phyloP scores from a whole-genome alignment of 92 coral and sea anemone genomes.

The Plumapathes pennacea region DNA sequence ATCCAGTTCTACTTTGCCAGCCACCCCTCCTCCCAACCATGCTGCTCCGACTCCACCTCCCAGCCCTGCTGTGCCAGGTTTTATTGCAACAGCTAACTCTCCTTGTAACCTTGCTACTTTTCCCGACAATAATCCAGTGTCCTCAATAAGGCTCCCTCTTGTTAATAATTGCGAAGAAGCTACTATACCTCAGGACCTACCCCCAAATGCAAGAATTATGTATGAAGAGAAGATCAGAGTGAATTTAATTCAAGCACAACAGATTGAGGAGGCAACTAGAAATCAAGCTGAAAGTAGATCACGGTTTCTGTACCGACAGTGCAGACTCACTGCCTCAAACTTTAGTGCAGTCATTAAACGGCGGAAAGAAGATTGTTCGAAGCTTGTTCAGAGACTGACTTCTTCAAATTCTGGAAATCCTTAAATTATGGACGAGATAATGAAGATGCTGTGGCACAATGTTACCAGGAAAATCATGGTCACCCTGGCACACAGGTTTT shows the following conservation, averaged over 20 bases:
- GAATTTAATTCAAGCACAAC: conserved; percentile 14
- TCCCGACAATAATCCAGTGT: too few relatives aligned
- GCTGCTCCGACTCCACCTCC: too few relatives aligned
- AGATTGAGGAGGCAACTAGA: conserved; percentile 39
- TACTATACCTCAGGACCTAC: too few relatives aligned
- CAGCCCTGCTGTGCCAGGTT: too few relatives aligned
- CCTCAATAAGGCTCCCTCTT: too few relatives aligned
- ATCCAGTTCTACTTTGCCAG: too few relatives aligned
- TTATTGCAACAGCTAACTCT: too few relatives aligned
- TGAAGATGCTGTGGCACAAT: conserved; percentile 42
- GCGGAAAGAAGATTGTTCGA: conserved; percentile 46
- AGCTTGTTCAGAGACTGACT: conserved; percentile 45
- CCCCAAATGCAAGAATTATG: too few relatives aligned
- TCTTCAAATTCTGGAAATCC: conserved; percentile 15
- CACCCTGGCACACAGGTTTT: conserved; percentile 51
- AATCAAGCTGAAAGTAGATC: conserved; percentile 20
- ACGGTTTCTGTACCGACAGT: conserved; percentile 52
- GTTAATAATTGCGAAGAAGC: too few relatives aligned
- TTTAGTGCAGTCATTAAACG: conserved; percentile 55
- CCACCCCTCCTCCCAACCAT: too few relatives aligned
- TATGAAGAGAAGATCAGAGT: too few relatives aligned
- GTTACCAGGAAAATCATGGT: conserved; percentile 53
- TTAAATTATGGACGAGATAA: conserved; percentile 38
- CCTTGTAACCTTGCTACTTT: too few relatives aligned
- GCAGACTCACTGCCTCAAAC: conserved; percentile 57